Base-by-base conservation (phyloP, 1,140 invertebrate species). In the Tenebrio molitor region DNA sequence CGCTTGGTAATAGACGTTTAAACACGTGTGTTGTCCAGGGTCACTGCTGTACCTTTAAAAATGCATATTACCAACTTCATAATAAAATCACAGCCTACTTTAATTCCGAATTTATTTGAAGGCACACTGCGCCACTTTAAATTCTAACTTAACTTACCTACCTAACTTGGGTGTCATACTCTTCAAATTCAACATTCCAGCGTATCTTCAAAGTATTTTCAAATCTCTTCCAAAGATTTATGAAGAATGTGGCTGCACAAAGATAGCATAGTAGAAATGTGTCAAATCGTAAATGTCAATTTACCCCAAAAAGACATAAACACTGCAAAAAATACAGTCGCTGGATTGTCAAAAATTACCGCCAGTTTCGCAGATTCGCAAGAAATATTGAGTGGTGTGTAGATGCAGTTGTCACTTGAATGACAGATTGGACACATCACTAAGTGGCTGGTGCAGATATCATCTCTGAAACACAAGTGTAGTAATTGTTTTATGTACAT, bases 271-370 rank as follows among this genome's bases (percentile, higher is more conserved):
- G n/a, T n/a, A n/a, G n/a, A n/a, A n/a, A n/a, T n/a, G n/a, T n/a
- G n/a, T n/a, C n/a, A n/a, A n/a, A n/a, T n/a, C n/a, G n/a, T n/a
- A n/a, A n/a, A n/a, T n/a, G n/a, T n/a, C n/a, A n/a, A n/a, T n/a
- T n/a, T 87, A 88, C 94, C 93, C 95, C 96, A 99, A 80, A 99
- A 90, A 25, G 96, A 96, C 95, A 99, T 98, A 78, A 98, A 93
- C 33, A 95, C 89, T 19, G 97, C 93, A 84, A 98, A 99, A 78
- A 94, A 89, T 0, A 99, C 91, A 0, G 96, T 98, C 8, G 91
- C 92, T 7, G 90, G 88, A 85, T 99, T 99, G 80, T 99, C 97
- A 81, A 99, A 97, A 23, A 99, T 85, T 80, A 97, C 96, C 0
- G 94, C 95, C 7, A 95, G 84, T 77, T 89, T 87, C 10, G 95